Evolutionary conservation across 2,113 vertebrate species (phyloP).

Genomic region (Phyllostomus hastatus): DNA sequence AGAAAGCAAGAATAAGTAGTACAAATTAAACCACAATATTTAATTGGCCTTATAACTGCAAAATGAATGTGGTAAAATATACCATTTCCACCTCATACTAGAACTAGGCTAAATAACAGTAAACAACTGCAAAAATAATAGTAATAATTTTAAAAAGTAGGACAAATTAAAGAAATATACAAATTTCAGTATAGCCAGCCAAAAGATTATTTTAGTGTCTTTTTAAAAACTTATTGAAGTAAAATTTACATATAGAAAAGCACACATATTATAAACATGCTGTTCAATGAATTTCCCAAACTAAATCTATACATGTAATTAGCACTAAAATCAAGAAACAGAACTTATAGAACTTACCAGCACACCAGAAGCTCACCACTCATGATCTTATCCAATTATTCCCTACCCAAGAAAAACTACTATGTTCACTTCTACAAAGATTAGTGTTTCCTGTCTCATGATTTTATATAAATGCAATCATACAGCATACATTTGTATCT

Average conservation of each 20-base stretch:
- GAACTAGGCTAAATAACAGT: not conserved
- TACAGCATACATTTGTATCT: not conserved
- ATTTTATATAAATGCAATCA: constrained; percentile 27
- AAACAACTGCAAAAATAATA: not conserved
- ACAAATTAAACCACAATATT: constrained; percentile 42
- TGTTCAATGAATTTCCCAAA: constrained; percentile 2
- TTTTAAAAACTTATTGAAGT: not conserved
- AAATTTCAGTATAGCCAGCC: not conserved
- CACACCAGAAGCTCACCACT: not conserved
- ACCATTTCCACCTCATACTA: not conserved
- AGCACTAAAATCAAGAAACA: not conserved
- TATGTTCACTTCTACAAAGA: not conserved
- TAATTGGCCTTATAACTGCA: constrained; percentile 28
- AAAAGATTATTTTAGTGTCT: not conserved
- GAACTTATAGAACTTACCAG: not conserved
- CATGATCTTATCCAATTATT: not conserved
- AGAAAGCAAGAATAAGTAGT: not conserved
- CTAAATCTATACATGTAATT: not conserved
- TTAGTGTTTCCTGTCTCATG: not conserved
- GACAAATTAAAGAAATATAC: not conserved
- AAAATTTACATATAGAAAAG: not conserved
- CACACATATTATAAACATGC: not conserved
- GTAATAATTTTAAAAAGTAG: not conserved
- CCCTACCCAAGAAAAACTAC: not conserved
- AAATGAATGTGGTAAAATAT: not conserved